Base-by-base conservation (phyloP, 2,113 vertebrate genomes). In the Sapajus apella region DNA sequence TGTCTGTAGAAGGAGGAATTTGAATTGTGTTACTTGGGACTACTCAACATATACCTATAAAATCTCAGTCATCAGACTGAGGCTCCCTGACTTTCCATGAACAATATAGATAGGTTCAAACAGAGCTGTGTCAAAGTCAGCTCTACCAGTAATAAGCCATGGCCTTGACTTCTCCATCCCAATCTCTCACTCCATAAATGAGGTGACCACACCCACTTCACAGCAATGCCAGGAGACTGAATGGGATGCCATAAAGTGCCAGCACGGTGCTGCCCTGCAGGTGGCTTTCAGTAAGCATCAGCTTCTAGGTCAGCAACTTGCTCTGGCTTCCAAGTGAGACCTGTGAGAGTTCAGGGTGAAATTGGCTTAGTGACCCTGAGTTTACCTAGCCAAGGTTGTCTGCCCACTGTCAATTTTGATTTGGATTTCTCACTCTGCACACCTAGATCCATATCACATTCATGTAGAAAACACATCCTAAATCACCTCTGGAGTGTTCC, bases 201-300 rank as follows among this genome's bases (percentile, higher is more conserved):
- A 50, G 20, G 7, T 35, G 52, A 45, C 55, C 12, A 47, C 9
- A 55, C 14, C 9, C 2, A 58, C 32, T 17, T 56, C 58, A 77
- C 20, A 73, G 25, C 20, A 47, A 50, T 50, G 27, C 18, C 25
- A 23, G 3, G 27, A 82, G 27, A 14, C 17, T n/a, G 7, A 72
- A 66, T 8, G 64, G 61, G 55, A 40, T 27, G 35, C 17, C 17
- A 9, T 12, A 21, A 9, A 91, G 52, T 32, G 52, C 30, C 37
- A 50, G 5, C 8, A 9, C 0, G 0, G 72, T 11, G 66, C 50
- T 64, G 10, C 12, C 20, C 10, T 32, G 1, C 1, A 17, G 37
- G 6, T 72, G 35, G 20, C 50, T 37, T 85, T 55, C 79, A 32
- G 21, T n/a, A 40, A 80, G 23, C 66, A 47, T 7, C 30, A 47